Percentiles rank a stretch among this genome's conserved stretches.
These are phyloP conservation scores for Forficula auricularia DNA, from an alignment of 1,140 invertebrate genomes.

Conservation along the genomic window DNA sequence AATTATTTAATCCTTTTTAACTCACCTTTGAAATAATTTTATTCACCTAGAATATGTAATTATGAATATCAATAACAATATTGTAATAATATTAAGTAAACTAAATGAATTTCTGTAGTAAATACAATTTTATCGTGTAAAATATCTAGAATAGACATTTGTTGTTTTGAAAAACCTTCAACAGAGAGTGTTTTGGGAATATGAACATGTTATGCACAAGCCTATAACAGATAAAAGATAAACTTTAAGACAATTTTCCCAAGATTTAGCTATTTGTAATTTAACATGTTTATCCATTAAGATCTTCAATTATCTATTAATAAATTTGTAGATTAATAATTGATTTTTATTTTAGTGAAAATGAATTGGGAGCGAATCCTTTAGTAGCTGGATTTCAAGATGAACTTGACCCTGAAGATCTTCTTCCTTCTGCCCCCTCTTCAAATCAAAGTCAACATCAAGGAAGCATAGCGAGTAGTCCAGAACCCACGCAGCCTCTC, in stretches of 20 bases:
- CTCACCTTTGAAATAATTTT: too few relatives aligned
- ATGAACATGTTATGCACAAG: too few relatives aligned
- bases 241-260: neutral
- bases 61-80: too few relatives aligned
- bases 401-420: conserved; percentile 59
- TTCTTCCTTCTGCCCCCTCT: conserved; percentile 14
- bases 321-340: conserved; percentile 1
- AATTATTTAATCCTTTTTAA: too few relatives aligned
- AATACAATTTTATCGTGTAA: too few relatives aligned
- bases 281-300: conserved; percentile 1
- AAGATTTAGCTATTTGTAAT: neutral
- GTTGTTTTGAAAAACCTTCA: too few relatives aligned
- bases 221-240: conserved; percentile 7
- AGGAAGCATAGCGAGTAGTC: conserved; percentile 13
- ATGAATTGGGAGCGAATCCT: conserved; percentile 57
- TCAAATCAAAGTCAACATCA: conserved; percentile 19
- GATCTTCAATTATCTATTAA: neutral
- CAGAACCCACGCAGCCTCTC: conserved; percentile 14
- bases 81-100: too few relatives aligned
- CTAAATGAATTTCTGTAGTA: too few relatives aligned
- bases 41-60: too few relatives aligned
- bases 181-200: too few relatives aligned
- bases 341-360: conserved; percentile 40
- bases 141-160: too few relatives aligned
- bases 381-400: conserved; percentile 74